A percentile compares a stretch with the other conserved stretches of the same genome.
Conservation (phyloP, 2,797 vertebrate species). For the Lepus oiostolus region DNA sequence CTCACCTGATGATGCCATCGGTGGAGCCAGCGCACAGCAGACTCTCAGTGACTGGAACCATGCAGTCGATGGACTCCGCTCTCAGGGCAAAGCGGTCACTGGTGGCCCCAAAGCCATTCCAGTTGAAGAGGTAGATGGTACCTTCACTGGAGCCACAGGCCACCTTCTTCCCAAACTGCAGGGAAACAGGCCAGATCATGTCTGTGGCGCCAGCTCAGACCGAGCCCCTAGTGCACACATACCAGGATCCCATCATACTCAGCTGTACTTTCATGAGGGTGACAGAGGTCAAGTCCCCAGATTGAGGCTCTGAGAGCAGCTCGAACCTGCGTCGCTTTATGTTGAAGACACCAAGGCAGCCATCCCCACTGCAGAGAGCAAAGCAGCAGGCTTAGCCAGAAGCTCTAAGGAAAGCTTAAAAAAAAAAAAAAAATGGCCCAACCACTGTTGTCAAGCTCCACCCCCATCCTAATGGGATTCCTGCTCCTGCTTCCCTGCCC, state of each 20-base stretch:
- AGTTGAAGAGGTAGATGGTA: slow-evolving; percentile 98
- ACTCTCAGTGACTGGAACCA: slow-evolving; percentile 93
- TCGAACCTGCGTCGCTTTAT: slow-evolving; percentile 95
- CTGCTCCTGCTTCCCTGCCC: no score
- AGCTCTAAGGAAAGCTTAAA: background rate
- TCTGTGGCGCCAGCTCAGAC: background rate
- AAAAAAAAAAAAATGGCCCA: no score
- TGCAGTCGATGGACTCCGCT: slow-evolving; percentile 95
- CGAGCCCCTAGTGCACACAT: background rate
- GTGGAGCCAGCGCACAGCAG: slow-evolving; percentile 95
- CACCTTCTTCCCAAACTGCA: slow-evolving; percentile 94
- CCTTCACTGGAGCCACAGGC: slow-evolving; percentile 96
- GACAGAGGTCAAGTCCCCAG: slow-evolving; percentile 95
- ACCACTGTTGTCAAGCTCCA: no score
- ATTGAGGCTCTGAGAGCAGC: slow-evolving; percentile 94
- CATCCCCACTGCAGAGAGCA: slow-evolving; percentile 92
- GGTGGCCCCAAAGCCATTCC: slow-evolving; percentile 96
- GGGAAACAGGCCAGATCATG: background rate
- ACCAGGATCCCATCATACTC: background rate
- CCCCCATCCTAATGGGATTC: no score
- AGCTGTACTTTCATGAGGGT: slow-evolving; percentile 93
- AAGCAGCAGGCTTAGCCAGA: background rate
- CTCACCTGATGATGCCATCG: slow-evolving; percentile 96
- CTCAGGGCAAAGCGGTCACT: slow-evolving; percentile 96
- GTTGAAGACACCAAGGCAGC: slow-evolving; percentile 96